Evolutionary conservation across 2,113 vertebrate species (phyloP).

Genomic region (Cyanoderma ruficeps): DNA sequence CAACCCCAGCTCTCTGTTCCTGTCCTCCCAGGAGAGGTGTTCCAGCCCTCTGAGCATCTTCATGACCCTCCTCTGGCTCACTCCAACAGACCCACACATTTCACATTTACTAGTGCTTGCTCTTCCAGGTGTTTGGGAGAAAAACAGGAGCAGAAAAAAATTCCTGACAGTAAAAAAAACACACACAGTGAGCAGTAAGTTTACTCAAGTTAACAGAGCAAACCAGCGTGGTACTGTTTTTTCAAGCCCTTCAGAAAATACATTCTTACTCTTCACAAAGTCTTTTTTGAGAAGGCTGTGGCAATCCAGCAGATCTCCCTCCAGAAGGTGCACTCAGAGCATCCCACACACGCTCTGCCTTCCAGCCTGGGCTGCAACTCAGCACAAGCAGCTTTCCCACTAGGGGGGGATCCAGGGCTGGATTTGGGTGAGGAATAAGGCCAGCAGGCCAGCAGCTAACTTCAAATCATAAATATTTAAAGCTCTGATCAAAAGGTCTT

Average conservation of each 20-base stretch:
- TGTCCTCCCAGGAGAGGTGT: background rate
- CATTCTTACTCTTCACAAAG: background rate
- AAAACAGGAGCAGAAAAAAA: background rate
- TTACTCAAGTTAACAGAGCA: background rate
- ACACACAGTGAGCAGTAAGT: rapidly evolving
- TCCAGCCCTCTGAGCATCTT: background rate
- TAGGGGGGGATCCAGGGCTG: constrained; percentile 42
- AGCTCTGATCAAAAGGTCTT: background rate
- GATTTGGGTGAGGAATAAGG: background rate
- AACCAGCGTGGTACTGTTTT: background rate
- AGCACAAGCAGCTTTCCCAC: background rate
- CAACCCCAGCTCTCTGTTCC: background rate
- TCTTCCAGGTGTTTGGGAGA: background rate
- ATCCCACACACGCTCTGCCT: rapidly evolving
- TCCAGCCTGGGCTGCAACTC: background rate
- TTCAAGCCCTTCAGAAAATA: background rate
- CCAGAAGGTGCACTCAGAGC: background rate
- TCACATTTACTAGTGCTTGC: background rate
- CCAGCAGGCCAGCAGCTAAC: background rate
- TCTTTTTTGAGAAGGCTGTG: background rate
- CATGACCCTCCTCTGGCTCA: background rate
- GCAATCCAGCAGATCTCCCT: background rate
- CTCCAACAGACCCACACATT: background rate
- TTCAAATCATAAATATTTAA: background rate
- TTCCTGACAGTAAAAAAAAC: background rate